A percentile compares a stretch with the other conserved stretches of the same genome.
Evolutionary conservation across 2,797 vertebrate genomes (phyloP).

Genomic region (Spea hammondii): DNA sequence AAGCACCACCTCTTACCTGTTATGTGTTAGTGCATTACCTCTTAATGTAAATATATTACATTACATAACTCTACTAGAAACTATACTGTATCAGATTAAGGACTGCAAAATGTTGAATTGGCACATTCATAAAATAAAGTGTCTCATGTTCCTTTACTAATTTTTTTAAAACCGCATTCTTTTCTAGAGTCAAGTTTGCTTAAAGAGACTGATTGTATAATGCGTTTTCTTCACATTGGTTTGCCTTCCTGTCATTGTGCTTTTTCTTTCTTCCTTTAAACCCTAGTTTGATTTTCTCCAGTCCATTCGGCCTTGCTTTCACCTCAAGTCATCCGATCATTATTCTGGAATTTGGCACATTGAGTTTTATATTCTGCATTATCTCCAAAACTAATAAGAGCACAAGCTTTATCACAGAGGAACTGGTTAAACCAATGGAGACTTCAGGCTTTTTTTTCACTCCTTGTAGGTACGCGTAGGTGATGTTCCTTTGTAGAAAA

Average conservation of each 20-base stretch:
- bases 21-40: slow-evolving; percentile 70
- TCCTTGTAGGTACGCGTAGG: slow-evolving; percentile 86
- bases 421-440: slow-evolving; percentile 47
- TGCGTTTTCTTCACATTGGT: slow-evolving; percentile 57
- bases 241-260: slow-evolving; percentile 70
- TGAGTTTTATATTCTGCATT: slow-evolving; percentile 57
- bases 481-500: slow-evolving; percentile 98
- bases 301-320: slow-evolving; percentile 47
- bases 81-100: slow-evolving; percentile 57
- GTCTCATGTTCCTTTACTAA: slow-evolving; percentile 58
- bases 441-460: slow-evolving; percentile 60
- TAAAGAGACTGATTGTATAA: slow-evolving; percentile 58
- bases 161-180: slow-evolving; percentile 56
- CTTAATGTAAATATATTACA: slow-evolving; percentile 68
- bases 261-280: slow-evolving; percentile 60
- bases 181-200: slow-evolving; percentile 18
- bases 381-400: slow-evolving; percentile 59
- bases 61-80: slow-evolving; percentile 64
- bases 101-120: slow-evolving; percentile 66
- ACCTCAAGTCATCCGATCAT: slow-evolving; percentile 62
- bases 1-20: slow-evolving; percentile 66
- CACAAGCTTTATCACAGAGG: slow-evolving; percentile 59
- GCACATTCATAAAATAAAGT: slow-evolving; percentile 73
- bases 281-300: slow-evolving; percentile 60
- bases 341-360: slow-evolving; percentile 62